Evolutionary conservation across 1,140 invertebrate genomes (phyloP).

Genomic region (Pomacea maculata): DNA sequence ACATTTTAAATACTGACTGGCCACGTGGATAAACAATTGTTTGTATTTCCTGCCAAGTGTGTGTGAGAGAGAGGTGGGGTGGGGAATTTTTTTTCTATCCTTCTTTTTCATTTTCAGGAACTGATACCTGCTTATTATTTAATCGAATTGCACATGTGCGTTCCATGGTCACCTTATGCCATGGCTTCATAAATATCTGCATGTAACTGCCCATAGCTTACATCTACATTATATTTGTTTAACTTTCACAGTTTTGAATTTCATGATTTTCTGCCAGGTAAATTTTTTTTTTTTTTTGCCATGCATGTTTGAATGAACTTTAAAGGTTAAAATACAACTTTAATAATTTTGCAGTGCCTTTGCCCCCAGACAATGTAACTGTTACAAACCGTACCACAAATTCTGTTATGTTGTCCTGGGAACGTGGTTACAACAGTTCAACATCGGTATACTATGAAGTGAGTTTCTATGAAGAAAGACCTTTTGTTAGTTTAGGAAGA

Average conservation of each 20-base stretch:
- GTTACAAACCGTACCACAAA: not conserved
- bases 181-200: no score
- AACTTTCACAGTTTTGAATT: no score
- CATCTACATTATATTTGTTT: no score
- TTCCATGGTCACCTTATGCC: no score
- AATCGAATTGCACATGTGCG: no score
- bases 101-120: not conserved
- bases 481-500: no score
- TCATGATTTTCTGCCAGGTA: not conserved
- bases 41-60: not conserved
- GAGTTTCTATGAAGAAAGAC: not conserved
- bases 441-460: constrained; percentile 12
- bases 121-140: not conserved
- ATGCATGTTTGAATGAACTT: not conserved
- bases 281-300: not conserved
- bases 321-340: no score
- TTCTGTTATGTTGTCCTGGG: constrained; percentile 12
- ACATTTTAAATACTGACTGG: not conserved
- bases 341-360: constrained; percentile 12
- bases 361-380: constrained; percentile 20
- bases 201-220: no score
- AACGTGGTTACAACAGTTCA: constrained; percentile 23
- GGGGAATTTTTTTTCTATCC: not conserved
- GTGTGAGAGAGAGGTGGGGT: not conserved
- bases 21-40: not conserved